Percentiles rank a stretch among this genome's conserved stretches.
These are phyloP conservation scores for Thecocarcelia acutangulata DNA, from an alignment of 2,888 invertebrate genomes.

Conservation along the genomic window DNA sequence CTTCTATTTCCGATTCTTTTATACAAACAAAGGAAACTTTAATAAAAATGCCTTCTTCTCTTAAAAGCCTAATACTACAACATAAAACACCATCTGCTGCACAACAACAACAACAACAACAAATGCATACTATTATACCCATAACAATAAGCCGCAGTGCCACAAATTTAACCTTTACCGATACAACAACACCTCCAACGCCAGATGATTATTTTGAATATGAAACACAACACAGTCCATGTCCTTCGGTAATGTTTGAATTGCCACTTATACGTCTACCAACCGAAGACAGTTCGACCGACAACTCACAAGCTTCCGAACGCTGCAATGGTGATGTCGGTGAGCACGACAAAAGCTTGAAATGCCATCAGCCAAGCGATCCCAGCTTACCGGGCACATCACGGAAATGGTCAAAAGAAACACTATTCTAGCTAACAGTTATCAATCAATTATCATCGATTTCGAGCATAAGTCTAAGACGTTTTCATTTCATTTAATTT, in stretches of 20 bases:
- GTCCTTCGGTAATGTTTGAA: slow-evolving; percentile 80
- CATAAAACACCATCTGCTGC: slow-evolving; percentile 71
- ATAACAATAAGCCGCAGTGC: slow-evolving; percentile 71
- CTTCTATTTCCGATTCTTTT: slow-evolving; percentile 78
- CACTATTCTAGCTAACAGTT: slow-evolving; percentile 86
- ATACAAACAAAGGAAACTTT: slow-evolving; percentile 74
- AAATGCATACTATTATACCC: slow-evolving; percentile 18
- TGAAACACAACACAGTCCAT: slow-evolving; percentile 70
- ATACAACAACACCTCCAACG: slow-evolving; percentile 68
- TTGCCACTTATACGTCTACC: slow-evolving; percentile 80
- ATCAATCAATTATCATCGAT: slow-evolving; percentile 55
- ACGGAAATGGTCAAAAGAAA: slow-evolving; percentile 88
- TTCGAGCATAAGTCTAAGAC: neutral
- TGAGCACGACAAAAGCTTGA: slow-evolving; percentile 71
- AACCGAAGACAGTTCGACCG: slow-evolving; percentile 72
- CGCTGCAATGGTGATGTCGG: slow-evolving; percentile 48
- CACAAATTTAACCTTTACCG: slow-evolving; percentile 69
- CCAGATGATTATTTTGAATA: slow-evolving; percentile 51
- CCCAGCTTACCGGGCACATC: slow-evolving; percentile 80
- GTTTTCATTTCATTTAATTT: neutral
- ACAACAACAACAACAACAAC: slow-evolving; percentile 33
- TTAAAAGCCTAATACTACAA: slow-evolving; percentile 79
- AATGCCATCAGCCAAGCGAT: slow-evolving; percentile 76
- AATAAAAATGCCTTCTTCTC: slow-evolving; percentile 79
- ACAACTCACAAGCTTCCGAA: slow-evolving; percentile 37